These are phyloP conservation scores for Malurus cyaneus DNA, from an alignment of 2,113 vertebrate species.

Conservation along the genomic window DNA sequence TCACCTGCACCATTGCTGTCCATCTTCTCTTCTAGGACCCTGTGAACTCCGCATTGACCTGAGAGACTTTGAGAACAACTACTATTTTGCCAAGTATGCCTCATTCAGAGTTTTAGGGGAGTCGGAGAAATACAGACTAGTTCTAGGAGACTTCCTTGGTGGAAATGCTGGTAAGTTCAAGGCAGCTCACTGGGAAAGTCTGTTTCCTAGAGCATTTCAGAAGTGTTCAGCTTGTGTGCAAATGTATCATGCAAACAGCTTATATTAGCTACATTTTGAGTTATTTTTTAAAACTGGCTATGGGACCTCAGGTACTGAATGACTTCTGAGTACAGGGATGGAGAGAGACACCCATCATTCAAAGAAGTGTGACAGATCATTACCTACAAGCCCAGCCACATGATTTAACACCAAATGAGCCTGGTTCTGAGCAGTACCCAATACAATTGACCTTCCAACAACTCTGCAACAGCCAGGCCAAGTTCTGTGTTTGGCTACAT, in stretches of 20 bases:
- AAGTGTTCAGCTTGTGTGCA: not conserved
- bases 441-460: not conserved
- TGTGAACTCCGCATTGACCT: conserved; percentile 23
- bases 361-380: not conserved
- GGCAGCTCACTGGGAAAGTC: not conserved
- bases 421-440: not conserved
- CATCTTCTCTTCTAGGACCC: conserved; percentile 2
- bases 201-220: not conserved
- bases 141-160: conserved; percentile 28
- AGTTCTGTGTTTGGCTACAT: not conserved
- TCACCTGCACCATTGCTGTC: not conserved
- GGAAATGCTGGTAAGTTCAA: conserved; percentile 7
- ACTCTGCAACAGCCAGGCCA: not conserved
- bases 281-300: not conserved
- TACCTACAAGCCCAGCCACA: not conserved
- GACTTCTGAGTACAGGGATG: not conserved
- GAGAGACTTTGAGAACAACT: conserved; percentile 45
- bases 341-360: not conserved
- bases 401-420: not conserved
- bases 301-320: not conserved
- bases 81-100: conserved; percentile 38
- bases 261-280: not conserved
- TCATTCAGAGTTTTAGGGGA: conserved; percentile 48
- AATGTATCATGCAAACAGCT: not conserved
- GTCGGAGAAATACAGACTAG: conserved; percentile 43